Conservation (phyloP, 2,888 invertebrate genomes). For the Globia sparganii region DNA sequence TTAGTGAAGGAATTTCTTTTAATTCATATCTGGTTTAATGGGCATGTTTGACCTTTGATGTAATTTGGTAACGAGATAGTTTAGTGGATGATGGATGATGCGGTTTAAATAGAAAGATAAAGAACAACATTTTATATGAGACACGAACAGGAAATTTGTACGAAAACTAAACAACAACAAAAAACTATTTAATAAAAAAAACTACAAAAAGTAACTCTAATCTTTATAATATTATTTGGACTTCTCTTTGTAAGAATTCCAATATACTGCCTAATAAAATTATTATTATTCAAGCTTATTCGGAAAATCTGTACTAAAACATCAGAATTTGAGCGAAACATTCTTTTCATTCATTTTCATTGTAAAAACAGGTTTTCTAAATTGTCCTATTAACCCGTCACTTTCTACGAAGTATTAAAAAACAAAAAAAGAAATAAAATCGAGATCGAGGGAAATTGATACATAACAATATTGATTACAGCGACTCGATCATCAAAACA, state of each 20-base stretch:
- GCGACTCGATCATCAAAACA: constrained; percentile 34
- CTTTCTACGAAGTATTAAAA: constrained; percentile 34
- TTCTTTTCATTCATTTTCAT: not conserved
- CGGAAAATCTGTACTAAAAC: not conserved
- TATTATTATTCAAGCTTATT: not conserved
- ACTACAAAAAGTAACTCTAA: not conserved
- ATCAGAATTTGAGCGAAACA: not conserved
- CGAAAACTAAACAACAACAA: not conserved
- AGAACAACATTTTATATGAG: not conserved
- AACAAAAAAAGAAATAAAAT: constrained; percentile 29
- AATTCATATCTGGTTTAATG: constrained; percentile 51
- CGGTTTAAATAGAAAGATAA: not conserved
- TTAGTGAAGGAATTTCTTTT: constrained; percentile 57
- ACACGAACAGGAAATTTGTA: not conserved
- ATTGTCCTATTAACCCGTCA: constrained; percentile 21
- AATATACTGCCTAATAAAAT: not conserved
- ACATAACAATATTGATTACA: constrained; percentile 62
- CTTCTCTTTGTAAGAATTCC: not conserved
- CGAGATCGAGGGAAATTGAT: constrained; percentile 52
- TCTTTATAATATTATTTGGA: not conserved
- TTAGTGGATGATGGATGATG: constrained; percentile 34
- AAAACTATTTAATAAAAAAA: not conserved
- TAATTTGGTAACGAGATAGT: constrained; percentile 45
- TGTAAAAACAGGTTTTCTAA: not conserved
- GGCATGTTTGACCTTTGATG: constrained; percentile 36